phyloP scores from a whole-genome alignment of 2,797 vertebrate species.

The Pterois miles region DNA sequence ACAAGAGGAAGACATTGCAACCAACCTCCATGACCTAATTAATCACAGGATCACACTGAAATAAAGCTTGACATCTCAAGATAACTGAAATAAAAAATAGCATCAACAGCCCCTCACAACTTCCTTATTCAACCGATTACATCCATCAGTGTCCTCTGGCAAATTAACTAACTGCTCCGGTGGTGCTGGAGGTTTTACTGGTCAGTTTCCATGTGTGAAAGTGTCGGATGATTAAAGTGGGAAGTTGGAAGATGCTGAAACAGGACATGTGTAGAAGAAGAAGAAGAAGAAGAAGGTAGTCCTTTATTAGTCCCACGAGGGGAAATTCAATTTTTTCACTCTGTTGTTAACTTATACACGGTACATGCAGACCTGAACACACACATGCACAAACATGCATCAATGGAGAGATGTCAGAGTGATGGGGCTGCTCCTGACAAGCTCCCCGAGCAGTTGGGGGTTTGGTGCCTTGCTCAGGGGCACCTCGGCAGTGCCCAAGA shows the following conservation, averaged over 20 bases:
- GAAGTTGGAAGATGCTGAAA: slow-evolving; percentile 18
- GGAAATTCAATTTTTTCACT: too few relatives aligned
- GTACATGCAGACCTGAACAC: too few relatives aligned
- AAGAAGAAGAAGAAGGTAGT: too few relatives aligned
- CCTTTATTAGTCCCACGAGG: too few relatives aligned
- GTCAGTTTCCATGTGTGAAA: slow-evolving; percentile 8
- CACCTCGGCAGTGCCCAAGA: too few relatives aligned
- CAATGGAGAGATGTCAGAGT: too few relatives aligned
- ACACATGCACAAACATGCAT: too few relatives aligned
- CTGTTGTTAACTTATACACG: too few relatives aligned
- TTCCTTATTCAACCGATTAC: slow-evolving; percentile 16
- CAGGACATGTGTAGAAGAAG: neutral
- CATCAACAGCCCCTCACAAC: slow-evolving; percentile 6
- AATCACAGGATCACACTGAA: slow-evolving; percentile 13
- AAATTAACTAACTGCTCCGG: slow-evolving; percentile 32
- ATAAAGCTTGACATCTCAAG: slow-evolving; percentile 24
- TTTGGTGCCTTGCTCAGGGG: too few relatives aligned
- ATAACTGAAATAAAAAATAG: slow-evolving; percentile 12
- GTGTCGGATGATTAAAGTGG: slow-evolving; percentile 35
- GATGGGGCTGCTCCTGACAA: too few relatives aligned
- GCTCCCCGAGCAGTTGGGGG: too few relatives aligned
- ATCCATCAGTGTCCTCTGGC: slow-evolving; percentile 41
- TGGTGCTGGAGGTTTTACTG: slow-evolving; percentile 3
- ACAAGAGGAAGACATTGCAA: neutral
- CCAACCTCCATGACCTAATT: slow-evolving; percentile 18